Evolutionary conservation across 2,113 vertebrate species (phyloP).

Genomic region (Desmodus rotundus): DNA sequence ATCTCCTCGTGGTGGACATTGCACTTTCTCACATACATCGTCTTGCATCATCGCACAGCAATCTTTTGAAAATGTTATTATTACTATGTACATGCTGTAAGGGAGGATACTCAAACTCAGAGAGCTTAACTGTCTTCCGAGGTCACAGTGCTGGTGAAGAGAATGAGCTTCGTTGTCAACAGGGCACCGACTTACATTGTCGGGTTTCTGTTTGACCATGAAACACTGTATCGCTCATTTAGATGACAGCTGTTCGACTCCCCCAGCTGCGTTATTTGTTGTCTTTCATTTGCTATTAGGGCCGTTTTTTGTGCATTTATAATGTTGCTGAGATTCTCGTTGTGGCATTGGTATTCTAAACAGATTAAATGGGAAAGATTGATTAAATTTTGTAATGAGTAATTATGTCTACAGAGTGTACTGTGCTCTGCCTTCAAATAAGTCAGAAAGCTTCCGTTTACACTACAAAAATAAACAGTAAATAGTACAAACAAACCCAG

Average conservation of each 20-base stretch:
- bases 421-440: not conserved
- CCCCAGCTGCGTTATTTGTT: not conserved
- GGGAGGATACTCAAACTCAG: not conserved
- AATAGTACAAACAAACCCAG: not conserved
- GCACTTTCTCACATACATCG: fast-evolving
- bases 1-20: not conserved
- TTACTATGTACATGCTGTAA: not conserved
- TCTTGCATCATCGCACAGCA: not conserved
- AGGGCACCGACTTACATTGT: fast-evolving
- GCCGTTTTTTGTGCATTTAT: not conserved
- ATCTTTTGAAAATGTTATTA: not conserved
- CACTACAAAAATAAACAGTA: not conserved
- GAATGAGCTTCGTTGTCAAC: not conserved
- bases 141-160: not conserved
- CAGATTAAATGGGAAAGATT: not conserved
- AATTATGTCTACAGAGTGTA: not conserved
- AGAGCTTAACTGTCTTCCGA: not conserved
- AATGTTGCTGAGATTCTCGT: not conserved
- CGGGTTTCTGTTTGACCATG: not conserved
- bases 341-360: not conserved
- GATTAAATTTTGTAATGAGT: not conserved
- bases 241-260: not conserved
- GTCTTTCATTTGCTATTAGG: not conserved
- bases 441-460: not conserved
- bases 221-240: not conserved